These are phyloP conservation scores for Aurelia sp. DNA, from an alignment of 30 jellyfish, hydroid and myxozoan species.

Conservation along the genomic window DNA sequence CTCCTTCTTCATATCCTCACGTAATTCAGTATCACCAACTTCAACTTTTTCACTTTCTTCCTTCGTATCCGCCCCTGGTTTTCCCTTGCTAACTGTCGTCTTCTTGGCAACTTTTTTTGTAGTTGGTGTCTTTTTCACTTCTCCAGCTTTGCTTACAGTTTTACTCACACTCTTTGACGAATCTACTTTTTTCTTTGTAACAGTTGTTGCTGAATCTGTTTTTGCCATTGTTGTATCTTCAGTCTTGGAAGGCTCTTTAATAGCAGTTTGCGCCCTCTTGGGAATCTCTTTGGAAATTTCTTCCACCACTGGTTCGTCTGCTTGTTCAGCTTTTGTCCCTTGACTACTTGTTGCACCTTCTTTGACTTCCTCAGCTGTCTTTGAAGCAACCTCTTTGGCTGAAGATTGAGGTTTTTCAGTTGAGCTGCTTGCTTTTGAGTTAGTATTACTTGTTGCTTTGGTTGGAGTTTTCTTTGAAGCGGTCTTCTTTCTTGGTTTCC, in stretches of 20 bases:
- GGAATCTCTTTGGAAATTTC: not conserved
- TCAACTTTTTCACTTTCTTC: conserved; percentile 34
- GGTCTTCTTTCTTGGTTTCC: conserved; percentile 27
- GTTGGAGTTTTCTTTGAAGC: conserved; percentile 32
- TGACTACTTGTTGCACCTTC: not conserved
- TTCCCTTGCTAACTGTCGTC: conserved; percentile 16
- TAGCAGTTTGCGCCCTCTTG: too few species aligned
- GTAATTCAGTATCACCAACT: conserved; percentile 19
- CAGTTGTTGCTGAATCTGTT: not conserved
- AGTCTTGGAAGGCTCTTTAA: too few species aligned
- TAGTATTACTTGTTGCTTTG: conserved; percentile 20
- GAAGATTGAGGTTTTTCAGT: not conserved
- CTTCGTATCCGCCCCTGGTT: conserved; percentile 14
- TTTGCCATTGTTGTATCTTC: not conserved
- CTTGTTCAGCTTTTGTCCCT: too few species aligned
- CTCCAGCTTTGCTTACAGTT: conserved; percentile 23
- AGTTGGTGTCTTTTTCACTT: conserved; percentile 39
- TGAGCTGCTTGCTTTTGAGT: not conserved
- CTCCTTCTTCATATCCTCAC: conserved; percentile 23
- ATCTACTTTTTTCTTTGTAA: conserved; percentile 65
- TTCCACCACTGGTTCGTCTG: not conserved
- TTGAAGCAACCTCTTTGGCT: conserved; percentile 11
- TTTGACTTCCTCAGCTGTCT: conserved; percentile 33
- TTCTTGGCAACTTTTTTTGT: conserved; percentile 21
- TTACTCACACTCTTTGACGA: conserved; percentile 44